Evolutionary conservation across 1,140 invertebrate genomes (phyloP).

Genomic region (Thalassaphorura encarpata): DNA sequence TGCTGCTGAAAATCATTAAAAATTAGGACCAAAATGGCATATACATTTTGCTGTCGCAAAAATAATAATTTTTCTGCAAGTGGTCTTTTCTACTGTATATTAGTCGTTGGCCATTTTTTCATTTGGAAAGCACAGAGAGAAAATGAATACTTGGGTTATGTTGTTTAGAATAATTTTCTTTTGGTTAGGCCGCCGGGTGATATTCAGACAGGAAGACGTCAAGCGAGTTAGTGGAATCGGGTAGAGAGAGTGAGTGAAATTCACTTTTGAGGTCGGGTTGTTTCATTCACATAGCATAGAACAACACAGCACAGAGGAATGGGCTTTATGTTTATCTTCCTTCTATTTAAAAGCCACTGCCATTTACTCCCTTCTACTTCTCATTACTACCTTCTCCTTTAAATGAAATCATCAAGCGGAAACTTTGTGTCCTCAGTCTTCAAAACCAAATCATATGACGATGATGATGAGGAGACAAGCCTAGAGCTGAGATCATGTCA

Average conservation of each 20-base stretch:
- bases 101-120: no score
- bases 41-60: not conserved
- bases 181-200: not conserved
- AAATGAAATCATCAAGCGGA: conserved; percentile 32
- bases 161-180: not conserved
- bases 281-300: no score
- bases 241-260: conserved; percentile 6
- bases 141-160: no score
- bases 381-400: conserved; percentile 27
- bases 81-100: not conserved
- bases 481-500: no score
- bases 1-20: conserved; percentile 5
- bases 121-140: no score
- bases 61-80: not conserved
- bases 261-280: not conserved
- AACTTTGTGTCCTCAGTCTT: no score
- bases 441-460: no score
- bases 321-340: not conserved
- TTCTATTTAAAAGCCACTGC: not conserved
- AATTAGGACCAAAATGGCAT: conserved; percentile 4
- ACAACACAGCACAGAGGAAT: no score
- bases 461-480: no score
- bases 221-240: not conserved
- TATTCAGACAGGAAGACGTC: not conserved
- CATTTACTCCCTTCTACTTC: conserved; percentile 10